Evolutionary conservation across 2,113 vertebrate species (phyloP), one percentile per base, ranked within the genome.

Genomic region (Mandrillus leucophaeus): DNA sequence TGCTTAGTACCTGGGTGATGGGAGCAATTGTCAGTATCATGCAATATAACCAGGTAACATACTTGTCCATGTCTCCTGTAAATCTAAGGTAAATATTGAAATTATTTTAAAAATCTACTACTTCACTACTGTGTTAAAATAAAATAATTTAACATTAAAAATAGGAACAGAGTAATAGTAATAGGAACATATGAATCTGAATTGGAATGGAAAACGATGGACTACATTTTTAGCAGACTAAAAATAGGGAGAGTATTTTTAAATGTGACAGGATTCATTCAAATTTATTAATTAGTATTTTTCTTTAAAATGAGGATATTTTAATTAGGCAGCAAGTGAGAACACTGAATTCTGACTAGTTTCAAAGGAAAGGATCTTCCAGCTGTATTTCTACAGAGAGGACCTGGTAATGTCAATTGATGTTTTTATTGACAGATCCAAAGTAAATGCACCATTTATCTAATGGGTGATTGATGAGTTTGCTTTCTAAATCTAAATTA

Each of bases 251-350:
- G 17, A 76, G 22, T 68, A 48, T 32, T 12, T 80, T 79, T 27
- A 59, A 76, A 81, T 48, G 59, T 32, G 20, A 61, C 8, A 92
- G 4, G 1, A 81, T 40, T 64, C 45, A 93, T 72, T 92, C 79
- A 96, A 40, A 90, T 64, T 64, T 40, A 93, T 88, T 35, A 80
- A 23, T 11, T 48, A 79, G 40, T 55, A 70, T 52, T 75, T 93
- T 88, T 78, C 76, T 95, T 95, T 91, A 61, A 96, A 96, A 55
- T n/a, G 18, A 95, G 70, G 13, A 78, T 82, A 61, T 64, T 91
- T 78, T 45, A 23, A 64, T 57, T 81, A 76, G 32, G 76, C 2
- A 84, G 17, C 13, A 27, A 86, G 5, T 17, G 55, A 82, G 90
- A 78, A 88, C 5, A 64, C 12, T 87, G 11, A 64, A 70, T 83